These are phyloP conservation scores for Oasisia sp. DNA, from an alignment of 2,888 invertebrate species.

Conservation along the genomic window DNA sequence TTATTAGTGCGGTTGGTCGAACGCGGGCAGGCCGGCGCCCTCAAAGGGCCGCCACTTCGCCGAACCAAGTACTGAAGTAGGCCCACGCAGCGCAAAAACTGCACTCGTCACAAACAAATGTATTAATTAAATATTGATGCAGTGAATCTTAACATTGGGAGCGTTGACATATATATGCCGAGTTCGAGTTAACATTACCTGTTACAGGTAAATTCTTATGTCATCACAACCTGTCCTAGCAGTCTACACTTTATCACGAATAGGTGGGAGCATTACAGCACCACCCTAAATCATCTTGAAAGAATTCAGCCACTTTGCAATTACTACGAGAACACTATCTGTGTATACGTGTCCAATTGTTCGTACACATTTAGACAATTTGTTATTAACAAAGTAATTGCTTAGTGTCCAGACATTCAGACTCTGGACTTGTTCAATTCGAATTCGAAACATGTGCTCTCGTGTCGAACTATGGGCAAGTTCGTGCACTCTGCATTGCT, in stretches of 20 bases:
- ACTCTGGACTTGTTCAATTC: no score
- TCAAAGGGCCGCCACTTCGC: background rate
- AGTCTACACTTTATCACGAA: no score
- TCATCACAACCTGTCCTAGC: no score
- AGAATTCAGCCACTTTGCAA: no score
- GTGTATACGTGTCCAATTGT: background rate
- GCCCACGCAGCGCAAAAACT: background rate
- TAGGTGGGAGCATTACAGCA: no score
- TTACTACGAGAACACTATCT: no score
- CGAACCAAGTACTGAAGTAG: background rate
- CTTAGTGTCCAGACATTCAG: no score
- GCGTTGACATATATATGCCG: background rate
- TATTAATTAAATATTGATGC: conserved; percentile 6
- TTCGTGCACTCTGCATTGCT: no score
- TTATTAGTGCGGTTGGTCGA: background rate
- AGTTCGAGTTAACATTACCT: background rate
- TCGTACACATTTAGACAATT: background rate
- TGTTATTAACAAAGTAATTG: no score
- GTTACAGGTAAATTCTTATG: background rate
- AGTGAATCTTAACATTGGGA: background rate
- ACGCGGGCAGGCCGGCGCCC: background rate
- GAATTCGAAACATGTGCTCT: no score
- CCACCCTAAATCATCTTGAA: no score
- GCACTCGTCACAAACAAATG: conserved; percentile 6
- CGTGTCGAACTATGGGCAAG: no score